These are phyloP conservation scores for Galerucella calmariensis DNA, from an alignment of 2,888 invertebrate species.

Conservation along the genomic window DNA sequence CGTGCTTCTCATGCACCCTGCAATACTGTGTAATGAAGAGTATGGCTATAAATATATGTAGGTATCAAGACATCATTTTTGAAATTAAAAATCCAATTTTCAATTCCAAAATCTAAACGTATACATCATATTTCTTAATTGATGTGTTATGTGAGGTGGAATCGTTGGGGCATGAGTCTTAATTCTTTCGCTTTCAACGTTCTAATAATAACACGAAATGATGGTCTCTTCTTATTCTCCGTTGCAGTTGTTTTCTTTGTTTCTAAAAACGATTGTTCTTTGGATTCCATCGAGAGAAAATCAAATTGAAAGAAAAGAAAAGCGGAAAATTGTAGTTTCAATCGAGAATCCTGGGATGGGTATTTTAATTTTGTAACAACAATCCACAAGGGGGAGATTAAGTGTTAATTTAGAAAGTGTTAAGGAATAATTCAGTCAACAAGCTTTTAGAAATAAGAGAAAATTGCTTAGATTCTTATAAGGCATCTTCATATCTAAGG, in stretches of 20 bases:
- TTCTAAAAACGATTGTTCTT: constrained; percentile 24
- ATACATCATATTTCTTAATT: not conserved
- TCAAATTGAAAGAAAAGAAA: constrained; percentile 14
- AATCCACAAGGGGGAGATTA: not conserved
- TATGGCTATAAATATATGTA: too few relatives aligned
- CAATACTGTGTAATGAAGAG: too few relatives aligned
- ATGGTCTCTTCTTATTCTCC: constrained; percentile 9
- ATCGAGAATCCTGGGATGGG: not conserved
- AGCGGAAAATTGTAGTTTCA: constrained; percentile 20
- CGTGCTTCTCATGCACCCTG: too few relatives aligned
- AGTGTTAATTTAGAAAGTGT: not conserved
- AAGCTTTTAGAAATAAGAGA: not conserved
- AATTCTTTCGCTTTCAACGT: constrained; percentile 18
- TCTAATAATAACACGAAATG: constrained; percentile 26
- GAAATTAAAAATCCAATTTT: not conserved
- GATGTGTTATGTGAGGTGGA: constrained; percentile 4
- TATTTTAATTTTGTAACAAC: constrained; percentile 6
- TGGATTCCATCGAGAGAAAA: constrained; percentile 20
- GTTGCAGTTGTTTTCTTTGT: constrained; percentile 27
- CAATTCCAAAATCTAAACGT: not conserved
- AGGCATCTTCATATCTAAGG: too few relatives aligned
- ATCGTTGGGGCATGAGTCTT: not conserved
- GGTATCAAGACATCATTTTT: not conserved
- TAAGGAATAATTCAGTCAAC: not conserved
- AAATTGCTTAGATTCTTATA: not conserved